Evolutionary conservation across 2,888 invertebrate species (phyloP).

Genomic region (Tineola bisselliella): DNA sequence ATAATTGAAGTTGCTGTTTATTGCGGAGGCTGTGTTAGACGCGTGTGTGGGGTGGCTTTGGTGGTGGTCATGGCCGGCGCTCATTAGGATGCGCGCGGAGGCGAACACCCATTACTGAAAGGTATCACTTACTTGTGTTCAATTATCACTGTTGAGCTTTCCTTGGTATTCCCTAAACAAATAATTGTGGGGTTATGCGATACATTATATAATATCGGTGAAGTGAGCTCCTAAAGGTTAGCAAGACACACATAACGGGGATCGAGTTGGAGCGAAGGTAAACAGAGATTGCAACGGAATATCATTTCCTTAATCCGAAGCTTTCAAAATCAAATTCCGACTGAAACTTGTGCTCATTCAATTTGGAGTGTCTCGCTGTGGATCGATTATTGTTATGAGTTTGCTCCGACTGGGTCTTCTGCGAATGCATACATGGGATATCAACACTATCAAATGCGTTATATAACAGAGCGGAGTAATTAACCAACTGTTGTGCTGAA

Average conservation of each 20-base stretch:
- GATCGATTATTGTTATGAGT: not conserved
- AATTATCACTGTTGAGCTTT: not conserved
- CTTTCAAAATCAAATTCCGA: not conserved
- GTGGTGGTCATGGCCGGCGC: not conserved
- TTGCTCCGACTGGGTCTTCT: too few species aligned
- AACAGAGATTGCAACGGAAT: not conserved
- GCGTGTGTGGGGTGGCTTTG: too few species aligned
- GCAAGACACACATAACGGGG: too few species aligned
- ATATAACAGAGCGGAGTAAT: too few species aligned
- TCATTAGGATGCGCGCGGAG: slow-evolving; percentile 3
- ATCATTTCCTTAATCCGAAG: not conserved
- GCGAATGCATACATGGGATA: too few species aligned
- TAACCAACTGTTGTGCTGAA: too few species aligned
- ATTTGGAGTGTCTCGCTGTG: not conserved
- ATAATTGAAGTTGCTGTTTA: too few species aligned
- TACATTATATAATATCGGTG: too few species aligned
- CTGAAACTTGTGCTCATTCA: not conserved
- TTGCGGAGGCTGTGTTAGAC: slow-evolving; percentile 1
- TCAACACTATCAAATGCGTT: too few species aligned
- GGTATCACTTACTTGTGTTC: not conserved
- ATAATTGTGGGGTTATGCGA: too few species aligned
- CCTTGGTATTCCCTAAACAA: not conserved
- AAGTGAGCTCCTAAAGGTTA: too few species aligned
- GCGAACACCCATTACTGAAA: not conserved
- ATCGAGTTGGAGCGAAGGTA: not conserved